Conservation (phyloP, 2,888 invertebrate species). For the Altica lythri region DNA sequence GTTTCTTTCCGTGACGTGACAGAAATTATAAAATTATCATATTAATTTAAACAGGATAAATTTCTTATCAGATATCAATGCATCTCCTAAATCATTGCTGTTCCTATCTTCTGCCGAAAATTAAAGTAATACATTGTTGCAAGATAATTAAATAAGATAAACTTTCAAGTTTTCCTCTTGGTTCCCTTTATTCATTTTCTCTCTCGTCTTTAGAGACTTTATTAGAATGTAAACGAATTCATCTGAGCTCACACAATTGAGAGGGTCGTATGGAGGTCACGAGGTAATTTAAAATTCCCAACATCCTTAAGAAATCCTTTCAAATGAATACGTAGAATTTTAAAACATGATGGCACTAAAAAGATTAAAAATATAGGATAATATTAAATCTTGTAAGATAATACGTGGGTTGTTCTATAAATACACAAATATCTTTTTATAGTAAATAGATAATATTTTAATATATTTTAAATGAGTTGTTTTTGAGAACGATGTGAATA, state of each 20-base stretch:
- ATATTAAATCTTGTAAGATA: too few relatives aligned
- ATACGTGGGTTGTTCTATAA: too few relatives aligned
- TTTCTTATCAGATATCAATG: too few relatives aligned
- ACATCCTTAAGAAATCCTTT: not conserved
- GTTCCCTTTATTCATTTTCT: slow-evolving; percentile 19
- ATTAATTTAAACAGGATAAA: too few relatives aligned
- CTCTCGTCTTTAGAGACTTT: slow-evolving; percentile 9
- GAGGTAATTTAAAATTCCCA: slow-evolving; percentile 9
- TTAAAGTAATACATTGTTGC: slow-evolving; percentile 19
- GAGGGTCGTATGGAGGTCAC: slow-evolving; percentile 8
- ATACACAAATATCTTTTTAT: too few relatives aligned
- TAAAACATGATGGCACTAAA: not conserved
- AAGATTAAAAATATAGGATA: too few relatives aligned
- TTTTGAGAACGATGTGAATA: too few relatives aligned
- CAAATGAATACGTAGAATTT: not conserved
- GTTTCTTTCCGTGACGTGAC: too few relatives aligned
- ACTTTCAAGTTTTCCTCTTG: slow-evolving; percentile 17
- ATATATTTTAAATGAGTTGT: too few relatives aligned
- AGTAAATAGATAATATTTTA: too few relatives aligned
- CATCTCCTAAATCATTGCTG: not conserved
- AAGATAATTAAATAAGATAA: slow-evolving; percentile 25
- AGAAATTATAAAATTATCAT: too few relatives aligned
- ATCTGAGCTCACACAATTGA: slow-evolving; percentile 10
- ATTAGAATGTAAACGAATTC: slow-evolving; percentile 23
- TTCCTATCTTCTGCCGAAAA: slow-evolving; percentile 1